These are phyloP conservation scores for Polyommatus icarus DNA, from an alignment of 2,888 invertebrate genomes.

Conservation along the genomic window DNA sequence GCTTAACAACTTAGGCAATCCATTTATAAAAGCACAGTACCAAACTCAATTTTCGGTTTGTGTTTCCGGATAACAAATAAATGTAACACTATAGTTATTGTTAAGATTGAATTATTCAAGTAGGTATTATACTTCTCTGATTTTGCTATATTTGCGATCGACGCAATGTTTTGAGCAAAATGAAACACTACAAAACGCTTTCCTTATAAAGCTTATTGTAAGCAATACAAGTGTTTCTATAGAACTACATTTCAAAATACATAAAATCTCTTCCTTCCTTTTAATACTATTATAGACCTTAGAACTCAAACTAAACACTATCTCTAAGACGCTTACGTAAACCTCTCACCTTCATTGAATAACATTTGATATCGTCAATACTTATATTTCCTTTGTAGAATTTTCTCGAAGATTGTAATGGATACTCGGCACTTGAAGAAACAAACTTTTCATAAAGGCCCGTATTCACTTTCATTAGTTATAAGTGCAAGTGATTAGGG, in stretches of 20 bases:
- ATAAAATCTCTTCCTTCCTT: too few species aligned
- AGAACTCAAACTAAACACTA: not conserved
- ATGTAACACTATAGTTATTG: too few species aligned
- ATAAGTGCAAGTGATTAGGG: too few species aligned
- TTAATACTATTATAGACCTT: not conserved
- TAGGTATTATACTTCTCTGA: not conserved
- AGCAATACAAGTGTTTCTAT: too few species aligned
- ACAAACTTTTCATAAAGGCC: not conserved
- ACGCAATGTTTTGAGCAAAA: too few species aligned
- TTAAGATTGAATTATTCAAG: not conserved
- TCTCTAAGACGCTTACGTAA: not conserved
- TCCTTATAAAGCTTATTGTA: too few species aligned
- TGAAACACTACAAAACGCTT: too few species aligned
- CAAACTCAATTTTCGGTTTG: not conserved
- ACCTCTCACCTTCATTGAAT: not conserved
- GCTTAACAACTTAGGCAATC: not conserved
- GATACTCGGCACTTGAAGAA: not conserved
- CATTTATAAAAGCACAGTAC: not conserved
- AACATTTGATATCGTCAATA: not conserved
- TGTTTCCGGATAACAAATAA: not conserved
- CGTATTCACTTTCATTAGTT: too few species aligned
- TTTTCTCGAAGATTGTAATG: not conserved
- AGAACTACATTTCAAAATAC: too few species aligned
- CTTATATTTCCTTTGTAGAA: not conserved
- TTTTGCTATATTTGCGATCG: not conserved